Evolutionary conservation across 1,140 invertebrate genomes (phyloP), one percentile per base, ranked within the genome.

Genomic region (Amphibalanus amphitrite): DNA sequence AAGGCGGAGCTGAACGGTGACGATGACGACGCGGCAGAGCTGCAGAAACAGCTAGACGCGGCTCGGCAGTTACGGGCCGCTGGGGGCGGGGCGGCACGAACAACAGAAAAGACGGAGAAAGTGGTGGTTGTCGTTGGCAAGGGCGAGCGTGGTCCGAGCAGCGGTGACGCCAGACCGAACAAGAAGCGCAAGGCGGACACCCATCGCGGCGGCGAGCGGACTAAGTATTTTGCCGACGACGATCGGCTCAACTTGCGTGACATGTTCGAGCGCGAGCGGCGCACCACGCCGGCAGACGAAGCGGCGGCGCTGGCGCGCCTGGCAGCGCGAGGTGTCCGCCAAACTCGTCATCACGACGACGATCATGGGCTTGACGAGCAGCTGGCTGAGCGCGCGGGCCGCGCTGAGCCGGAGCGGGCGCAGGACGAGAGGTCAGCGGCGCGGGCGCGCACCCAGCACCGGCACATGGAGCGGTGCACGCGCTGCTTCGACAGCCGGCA

Each of bases 261-360:
- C 78, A 90, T 97, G 89, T 95, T 96, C 80, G 86, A 93, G 81
- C 84, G 86, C 76, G 95, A 98, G 81, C 96, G 93, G 82, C 86
- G 87, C 78, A 88, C 85, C 38, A 89, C 88, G 30, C 86, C 86
- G 33, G 86, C 89, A 74, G 90, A 96, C 78, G 85, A 93, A 77
- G 88, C 95, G 79, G 85, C 85, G 69, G 84, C 90, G 78, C 92
- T 97, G 78, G 84, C 87, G 10, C 86, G 88, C 78, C 82, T 92
- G 71, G 85, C 89, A 75, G 84, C 86, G 71, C 13, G 33, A 1
- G 28, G 70, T 69, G 38, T 29, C 6, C 69, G 23, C 74, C 75
- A 69, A 78, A 78, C 80, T 75, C 71, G 75, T 68, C 26, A 47
- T 26, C 47, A 67, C 69, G 67, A 68, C 26, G 68, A 69, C 33